Percentiles rank a stretch among this genome's conserved stretches.
Evolutionary conservation across 2,797 vertebrate species (phyloP).

Genomic region (Sarcophilus harrisii): DNA sequence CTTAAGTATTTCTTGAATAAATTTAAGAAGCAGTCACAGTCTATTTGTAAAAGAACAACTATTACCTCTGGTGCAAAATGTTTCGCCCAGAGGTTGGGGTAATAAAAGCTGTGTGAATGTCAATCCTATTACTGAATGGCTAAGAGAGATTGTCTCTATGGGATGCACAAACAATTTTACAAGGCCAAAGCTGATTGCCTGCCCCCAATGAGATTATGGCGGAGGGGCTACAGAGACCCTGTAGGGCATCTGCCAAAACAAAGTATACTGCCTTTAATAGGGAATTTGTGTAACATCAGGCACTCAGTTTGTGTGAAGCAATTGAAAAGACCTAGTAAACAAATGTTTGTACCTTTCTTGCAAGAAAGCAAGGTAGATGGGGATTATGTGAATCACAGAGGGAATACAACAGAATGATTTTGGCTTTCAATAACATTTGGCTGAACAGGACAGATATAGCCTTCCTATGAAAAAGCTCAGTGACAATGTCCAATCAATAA

Average conservation of each 20-base stretch:
- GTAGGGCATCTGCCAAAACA: constrained; percentile 22
- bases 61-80: constrained; percentile 46
- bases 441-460: background rate
- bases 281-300: constrained; percentile 1
- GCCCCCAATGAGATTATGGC: background rate
- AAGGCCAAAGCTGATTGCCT: background rate
- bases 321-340: background rate
- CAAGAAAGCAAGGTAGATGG: background rate
- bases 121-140: constrained; percentile 47
- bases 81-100: constrained; percentile 12
- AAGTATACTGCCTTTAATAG: background rate
- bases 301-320: background rate
- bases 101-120: constrained; percentile 25
- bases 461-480: background rate
- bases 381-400: background rate
- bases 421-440: background rate
- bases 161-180: background rate
- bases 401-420: background rate
- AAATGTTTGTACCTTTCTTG: constrained; percentile 3
- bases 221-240: background rate
- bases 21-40: constrained; percentile 60
- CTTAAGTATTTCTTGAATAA: constrained; percentile 62
- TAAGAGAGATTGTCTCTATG: background rate
- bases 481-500: background rate
- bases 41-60: constrained; percentile 50